These are phyloP conservation scores for Sepiola atlantica DNA, from an alignment of 2,888 invertebrate genomes.

Conservation along the genomic window DNA sequence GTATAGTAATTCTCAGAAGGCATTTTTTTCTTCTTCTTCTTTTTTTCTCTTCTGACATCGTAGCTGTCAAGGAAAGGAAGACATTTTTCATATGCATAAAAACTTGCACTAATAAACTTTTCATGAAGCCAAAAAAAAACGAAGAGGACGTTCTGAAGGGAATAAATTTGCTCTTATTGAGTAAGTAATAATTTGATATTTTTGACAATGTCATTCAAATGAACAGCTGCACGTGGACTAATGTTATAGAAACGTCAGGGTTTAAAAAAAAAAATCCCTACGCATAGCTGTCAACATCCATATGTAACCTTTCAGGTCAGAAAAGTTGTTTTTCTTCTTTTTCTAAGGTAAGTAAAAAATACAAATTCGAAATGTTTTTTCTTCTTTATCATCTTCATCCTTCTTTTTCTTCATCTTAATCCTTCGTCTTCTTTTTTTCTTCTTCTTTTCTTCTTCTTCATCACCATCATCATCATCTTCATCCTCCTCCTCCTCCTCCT, in stretches of 20 bases:
- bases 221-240: neutral
- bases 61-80: neutral
- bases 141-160: neutral
- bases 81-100: neutral
- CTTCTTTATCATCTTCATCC: neutral
- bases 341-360: neutral
- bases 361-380: neutral
- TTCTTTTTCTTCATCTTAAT: too few relatives aligned
- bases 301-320: neutral
- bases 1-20: neutral
- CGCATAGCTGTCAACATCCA: neutral
- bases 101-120: neutral
- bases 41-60: neutral
- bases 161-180: neutral
- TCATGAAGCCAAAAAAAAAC: neutral
- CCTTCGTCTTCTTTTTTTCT: too few relatives aligned
- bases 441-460: too few relatives aligned
- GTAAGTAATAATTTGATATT: slow-evolving; percentile 10
- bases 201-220: neutral
- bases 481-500: too few relatives aligned
- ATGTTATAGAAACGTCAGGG: neutral
- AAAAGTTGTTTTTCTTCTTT: neutral
- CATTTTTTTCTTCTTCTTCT: neutral
- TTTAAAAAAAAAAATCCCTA: neutral
- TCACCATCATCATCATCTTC: too few relatives aligned